Evolutionary conservation across 2,797 vertebrate species (phyloP).

Genomic region (Coluber constrictor): DNA sequence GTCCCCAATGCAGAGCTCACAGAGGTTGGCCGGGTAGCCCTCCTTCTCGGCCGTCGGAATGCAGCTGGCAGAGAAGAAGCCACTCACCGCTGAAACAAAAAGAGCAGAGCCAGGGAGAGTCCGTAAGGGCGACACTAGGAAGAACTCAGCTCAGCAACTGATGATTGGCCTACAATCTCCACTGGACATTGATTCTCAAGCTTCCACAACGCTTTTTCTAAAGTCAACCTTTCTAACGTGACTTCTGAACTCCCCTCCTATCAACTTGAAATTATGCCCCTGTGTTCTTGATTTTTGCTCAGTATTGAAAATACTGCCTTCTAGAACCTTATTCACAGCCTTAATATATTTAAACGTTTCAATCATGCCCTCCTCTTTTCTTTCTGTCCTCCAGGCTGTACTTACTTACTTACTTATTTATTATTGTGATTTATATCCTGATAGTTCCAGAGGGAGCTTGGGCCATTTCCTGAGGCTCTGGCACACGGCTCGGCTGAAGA

Average conservation of each 20-base stretch:
- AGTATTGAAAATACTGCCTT: neutral
- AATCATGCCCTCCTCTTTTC: neutral
- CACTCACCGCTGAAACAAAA: conserved; percentile 76
- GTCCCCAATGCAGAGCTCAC: conserved; percentile 83
- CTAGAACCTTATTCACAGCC: neutral
- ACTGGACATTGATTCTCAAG: neutral
- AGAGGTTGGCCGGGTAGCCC: conserved; percentile 80
- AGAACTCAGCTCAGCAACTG: neutral
- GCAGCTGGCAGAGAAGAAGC: conserved; percentile 87
- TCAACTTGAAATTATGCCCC: neutral
- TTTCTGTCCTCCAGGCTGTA: neutral
- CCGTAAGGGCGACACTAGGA: neutral
- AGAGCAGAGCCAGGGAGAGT: neutral
- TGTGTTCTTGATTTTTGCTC: neutral
- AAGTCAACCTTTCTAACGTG: neutral
- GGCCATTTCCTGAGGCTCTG: too few species aligned
- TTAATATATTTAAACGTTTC: neutral
- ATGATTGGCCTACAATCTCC: neutral
- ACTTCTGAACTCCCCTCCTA: neutral
- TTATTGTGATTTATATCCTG: too few species aligned
- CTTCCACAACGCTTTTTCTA: neutral
- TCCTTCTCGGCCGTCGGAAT: conserved; percentile 81
- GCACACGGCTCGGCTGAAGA: too few species aligned
- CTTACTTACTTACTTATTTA: too few species aligned
- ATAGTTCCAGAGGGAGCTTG: too few species aligned